phyloP scores from a whole-genome alignment of 2,888 invertebrate genomes.

The Gisinianus flammeolus region DNA sequence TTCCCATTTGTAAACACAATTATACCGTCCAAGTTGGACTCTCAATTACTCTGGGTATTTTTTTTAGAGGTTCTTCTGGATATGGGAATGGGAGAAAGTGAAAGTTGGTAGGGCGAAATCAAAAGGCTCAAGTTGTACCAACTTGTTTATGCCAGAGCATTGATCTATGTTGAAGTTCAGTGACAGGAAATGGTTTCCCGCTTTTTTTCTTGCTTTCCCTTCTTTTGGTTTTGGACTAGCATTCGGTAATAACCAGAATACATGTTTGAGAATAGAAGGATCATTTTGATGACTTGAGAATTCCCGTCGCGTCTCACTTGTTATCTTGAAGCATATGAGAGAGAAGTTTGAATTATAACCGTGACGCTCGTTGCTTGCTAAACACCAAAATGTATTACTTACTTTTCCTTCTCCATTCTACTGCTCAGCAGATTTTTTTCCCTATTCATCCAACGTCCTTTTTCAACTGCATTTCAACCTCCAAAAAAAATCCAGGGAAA shows the following conservation, averaged over 20 bases:
- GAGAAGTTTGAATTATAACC: slow-evolving; percentile 18
- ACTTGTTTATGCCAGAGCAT: slow-evolving; percentile 2
- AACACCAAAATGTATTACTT: background rate
- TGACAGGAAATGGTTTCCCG: slow-evolving; percentile 8
- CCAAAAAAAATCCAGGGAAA: no score
- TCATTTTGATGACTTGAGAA: slow-evolving; percentile 13
- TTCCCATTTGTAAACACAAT: no score
- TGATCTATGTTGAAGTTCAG: slow-evolving; percentile 6
- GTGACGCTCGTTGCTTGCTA: slow-evolving; percentile 8
- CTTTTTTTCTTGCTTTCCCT: background rate
- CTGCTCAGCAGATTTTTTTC: background rate
- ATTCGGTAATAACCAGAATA: background rate
- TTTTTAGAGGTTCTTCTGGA: no score
- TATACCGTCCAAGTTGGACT: no score
- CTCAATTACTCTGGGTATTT: no score
- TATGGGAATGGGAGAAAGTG: no score
- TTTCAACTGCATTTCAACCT: slow-evolving; percentile 10
- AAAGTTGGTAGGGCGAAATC: no score
- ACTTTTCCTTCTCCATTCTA: background rate
- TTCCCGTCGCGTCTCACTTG: slow-evolving; percentile 1
- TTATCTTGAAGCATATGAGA: slow-evolving; percentile 20
- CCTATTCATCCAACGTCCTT: background rate
- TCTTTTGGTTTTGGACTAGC: background rate
- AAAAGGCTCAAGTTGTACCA: background rate
- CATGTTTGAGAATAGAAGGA: background rate